These are phyloP conservation scores for Eulemur coronatus DNA, from an alignment of 2,797 vertebrate species.

Conservation along the genomic window DNA sequence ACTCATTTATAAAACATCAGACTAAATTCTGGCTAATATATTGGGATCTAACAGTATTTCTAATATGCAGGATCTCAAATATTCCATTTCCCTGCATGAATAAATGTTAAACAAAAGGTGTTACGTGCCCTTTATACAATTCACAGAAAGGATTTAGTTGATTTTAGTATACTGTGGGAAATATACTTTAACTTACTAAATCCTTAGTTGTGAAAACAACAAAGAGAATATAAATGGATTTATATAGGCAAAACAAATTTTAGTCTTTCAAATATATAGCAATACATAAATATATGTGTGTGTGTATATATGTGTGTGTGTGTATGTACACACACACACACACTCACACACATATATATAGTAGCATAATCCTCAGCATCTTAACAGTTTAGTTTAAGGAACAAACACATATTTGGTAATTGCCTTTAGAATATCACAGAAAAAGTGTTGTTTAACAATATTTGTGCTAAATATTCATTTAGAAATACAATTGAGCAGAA, in stretches of 20 bases:
- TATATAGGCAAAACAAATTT: neutral
- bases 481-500: neutral
- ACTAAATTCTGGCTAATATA: neutral
- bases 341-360: neutral
- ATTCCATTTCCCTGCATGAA: neutral
- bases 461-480: neutral
- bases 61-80: neutral
- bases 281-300: neutral
- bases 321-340: too few relatives aligned
- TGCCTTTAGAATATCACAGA: neutral
- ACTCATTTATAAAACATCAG: neutral
- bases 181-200: neutral
- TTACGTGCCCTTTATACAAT: neutral
- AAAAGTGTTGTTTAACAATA: neutral
- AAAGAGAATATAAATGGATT: neutral
- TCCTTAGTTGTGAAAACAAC: neutral
- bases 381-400: neutral
- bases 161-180: neutral
- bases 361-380: neutral
- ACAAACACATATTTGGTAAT: neutral
- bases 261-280: neutral
- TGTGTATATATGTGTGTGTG: neutral
- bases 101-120: neutral
- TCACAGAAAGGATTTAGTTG: neutral
- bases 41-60: neutral